Evolutionary conservation across 2,888 invertebrate species (phyloP), one percentile per base, ranked within the genome.

Genomic region (Atethmia centrago): DNA sequence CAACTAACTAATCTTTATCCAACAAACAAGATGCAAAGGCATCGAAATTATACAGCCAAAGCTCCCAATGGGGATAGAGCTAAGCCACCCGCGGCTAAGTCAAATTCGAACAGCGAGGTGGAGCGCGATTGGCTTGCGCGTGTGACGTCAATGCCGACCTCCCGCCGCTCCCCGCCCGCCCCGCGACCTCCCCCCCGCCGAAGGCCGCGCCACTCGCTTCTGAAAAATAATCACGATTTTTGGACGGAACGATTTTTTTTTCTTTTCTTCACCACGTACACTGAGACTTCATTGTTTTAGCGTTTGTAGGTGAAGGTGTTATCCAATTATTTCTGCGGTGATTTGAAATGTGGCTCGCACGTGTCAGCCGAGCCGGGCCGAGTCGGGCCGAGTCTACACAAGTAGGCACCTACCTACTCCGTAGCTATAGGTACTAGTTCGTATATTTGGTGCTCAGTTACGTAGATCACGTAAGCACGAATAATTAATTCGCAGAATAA

Each of bases 101-200:
- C 92, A 88, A 90, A 90, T 88, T 89, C 90, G 89, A 90, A 90
- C 89, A 88, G 83, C 83, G 90, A 89, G 90, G 90, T 87, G 90
- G 89, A 88, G 85, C 92, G 92, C 91, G 87, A 94, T 95, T 95
- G 95, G 95, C 90, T 90, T 87, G 90, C 90, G 89, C 91, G 83
- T 87, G 94, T 96, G 96, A 95, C 95, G 96, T 95, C 95, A 95
- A 96, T 96, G 92, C 92, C 95, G 96, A 94, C 95, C 95, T 95
- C 95, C 92, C 91, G 87, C 90, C 88, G 88, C 88, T 88, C 87
- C 87, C 88, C 90, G 88, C 87, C 76, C 78, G 84, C 83, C 88
- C 93, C 92, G 90, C 86, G 87, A 81, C 88, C n/a, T n/a, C n/a
- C 85, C 88, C 88, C 88, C 84, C 87, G 87, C 87, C 90, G 93